Evolutionary conservation across 2,888 invertebrate species (phyloP).

Genomic region (Perizoma flavofasciatum): DNA sequence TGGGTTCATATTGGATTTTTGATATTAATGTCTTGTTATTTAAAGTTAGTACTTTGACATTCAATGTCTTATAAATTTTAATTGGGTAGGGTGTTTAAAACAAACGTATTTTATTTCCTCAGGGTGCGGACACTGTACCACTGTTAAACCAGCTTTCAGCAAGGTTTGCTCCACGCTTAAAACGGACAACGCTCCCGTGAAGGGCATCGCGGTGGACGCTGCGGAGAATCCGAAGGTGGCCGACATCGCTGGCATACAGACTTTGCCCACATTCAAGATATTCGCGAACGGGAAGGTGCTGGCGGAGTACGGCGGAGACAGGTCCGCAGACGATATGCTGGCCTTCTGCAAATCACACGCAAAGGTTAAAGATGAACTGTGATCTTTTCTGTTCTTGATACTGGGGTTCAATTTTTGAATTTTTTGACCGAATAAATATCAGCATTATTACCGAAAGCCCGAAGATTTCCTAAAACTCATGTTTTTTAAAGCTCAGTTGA

Average conservation of each 20-base stretch:
- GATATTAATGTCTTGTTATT: too few species aligned
- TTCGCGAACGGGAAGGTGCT: constrained; percentile 80
- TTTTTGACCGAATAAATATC: too few species aligned
- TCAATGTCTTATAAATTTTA: too few species aligned
- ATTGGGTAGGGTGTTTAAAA: too few species aligned
- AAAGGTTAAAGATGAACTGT: constrained; percentile 73
- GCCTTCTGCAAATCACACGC: constrained; percentile 67
- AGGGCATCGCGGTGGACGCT: constrained; percentile 86
- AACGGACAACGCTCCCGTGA: constrained; percentile 60
- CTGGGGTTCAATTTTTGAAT: too few species aligned
- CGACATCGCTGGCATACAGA: constrained; percentile 84
- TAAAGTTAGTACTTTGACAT: too few species aligned
- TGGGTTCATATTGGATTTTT: too few species aligned
- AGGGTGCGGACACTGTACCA: constrained; percentile 90
- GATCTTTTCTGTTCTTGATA: constrained; percentile 42
- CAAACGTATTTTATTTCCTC: constrained; percentile 16
- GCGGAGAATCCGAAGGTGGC: constrained; percentile 84
- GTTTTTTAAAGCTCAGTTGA: too few species aligned
- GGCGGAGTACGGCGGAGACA: constrained; percentile 83
- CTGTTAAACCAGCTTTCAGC: constrained; percentile 87
- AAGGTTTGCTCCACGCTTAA: constrained; percentile 79
- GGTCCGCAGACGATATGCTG: constrained; percentile 82
- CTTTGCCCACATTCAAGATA: constrained; percentile 88
- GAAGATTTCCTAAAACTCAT: too few species aligned
- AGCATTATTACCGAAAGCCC: too few species aligned